Base-by-base conservation (phyloP, 2,797 vertebrate species). In the Carduelis carduelis region DNA sequence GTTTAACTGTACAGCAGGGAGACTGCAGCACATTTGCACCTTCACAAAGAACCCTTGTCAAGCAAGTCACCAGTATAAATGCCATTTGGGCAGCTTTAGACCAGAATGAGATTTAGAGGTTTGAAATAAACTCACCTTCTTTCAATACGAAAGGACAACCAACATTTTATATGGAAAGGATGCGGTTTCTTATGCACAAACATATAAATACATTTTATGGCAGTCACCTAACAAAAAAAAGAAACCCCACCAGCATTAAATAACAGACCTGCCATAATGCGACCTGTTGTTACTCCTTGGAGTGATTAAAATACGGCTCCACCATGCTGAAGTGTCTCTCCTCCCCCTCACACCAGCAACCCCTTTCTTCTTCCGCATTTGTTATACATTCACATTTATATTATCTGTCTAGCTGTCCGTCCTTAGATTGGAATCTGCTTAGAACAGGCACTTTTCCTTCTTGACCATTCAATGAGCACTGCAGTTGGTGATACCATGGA, bases 161-260 rank as follows among this genome's bases (percentile, higher is more conserved):
- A 91, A 89, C 86, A 94, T 94, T 88, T 93, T 89, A 91, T 93
- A 90, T 21, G 17, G 91, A 88, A 91, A 95, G 78, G 70, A 85
- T 27, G 56, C 41, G 23, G 90, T 91, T 96, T 93, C 91, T 86
- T 93, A 92, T 90, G 78, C 94, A 89, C 90, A 96, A 93, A 89
- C 71, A 94, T 96, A 97, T 97, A 97, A 96, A 97, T 96, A 96
- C 71, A 77, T 90, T 96, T 97, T 95, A 96, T 92, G 66, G 90
- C 85, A 90, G 83, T 80, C 83, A 94, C 91, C 79, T 68, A 90
- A 82, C 43, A 84, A 87, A 89, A 35, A 74, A 77, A 5, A n/a
- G 16, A 69, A 61, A 19, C 27, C 28, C 55, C 0, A 0, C n/a
- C 37, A 74, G 89, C 84, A 87, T 90, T 96, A 97, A 96, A 96